phyloP scores from a whole-genome alignment of 2,113 vertebrate species.

The Trinectes maculatus region DNA sequence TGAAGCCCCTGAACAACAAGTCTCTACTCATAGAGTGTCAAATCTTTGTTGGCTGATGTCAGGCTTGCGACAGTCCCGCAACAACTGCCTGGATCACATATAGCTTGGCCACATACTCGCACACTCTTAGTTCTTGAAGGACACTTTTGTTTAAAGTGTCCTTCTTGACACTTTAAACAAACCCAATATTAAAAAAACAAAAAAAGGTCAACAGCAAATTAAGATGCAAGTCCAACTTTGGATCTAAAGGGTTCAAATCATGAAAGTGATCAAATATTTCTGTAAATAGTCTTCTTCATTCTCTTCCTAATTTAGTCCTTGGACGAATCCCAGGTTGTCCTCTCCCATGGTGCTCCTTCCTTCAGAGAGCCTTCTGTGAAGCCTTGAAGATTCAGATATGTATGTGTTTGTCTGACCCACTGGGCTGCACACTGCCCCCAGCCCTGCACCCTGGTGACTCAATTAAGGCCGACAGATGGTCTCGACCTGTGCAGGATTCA shows the following conservation, averaged over 20 bases:
- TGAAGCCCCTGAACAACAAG: conserved; percentile 26
- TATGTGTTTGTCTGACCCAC: conserved; percentile 69
- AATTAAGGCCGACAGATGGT: conserved; percentile 85
- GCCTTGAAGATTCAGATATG: conserved; percentile 46
- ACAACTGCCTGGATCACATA: conserved; percentile 49
- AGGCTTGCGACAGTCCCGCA: conserved; percentile 64
- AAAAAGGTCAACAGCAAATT: conserved; percentile 40
- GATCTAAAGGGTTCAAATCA: too few relatives aligned
- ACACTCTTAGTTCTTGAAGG: too few relatives aligned
- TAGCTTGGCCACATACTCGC: conserved; percentile 13
- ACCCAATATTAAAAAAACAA: conserved; percentile 32
- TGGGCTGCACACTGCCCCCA: conserved; percentile 60
- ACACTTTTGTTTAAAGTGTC: too few relatives aligned
- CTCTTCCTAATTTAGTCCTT: conserved; percentile 27
- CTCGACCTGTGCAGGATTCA: conserved; percentile 78
- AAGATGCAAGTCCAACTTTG: conserved; percentile 15
- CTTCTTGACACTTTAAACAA: conserved; percentile 35
- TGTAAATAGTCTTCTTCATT: conserved; percentile 50
- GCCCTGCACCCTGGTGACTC: conserved; percentile 81
- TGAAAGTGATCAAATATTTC: too few relatives aligned
- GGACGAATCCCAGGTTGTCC: conserved; percentile 39
- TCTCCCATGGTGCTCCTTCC: conserved; percentile 40
- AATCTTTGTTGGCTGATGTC: conserved; percentile 63
- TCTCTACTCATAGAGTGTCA: conserved; percentile 31
- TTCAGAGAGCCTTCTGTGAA: conserved; percentile 48